Percentiles rank a stretch among this genome's conserved stretches.
Conservation (phyloP, 2,888 invertebrate species). For the Pterostichus madidus region DNA sequence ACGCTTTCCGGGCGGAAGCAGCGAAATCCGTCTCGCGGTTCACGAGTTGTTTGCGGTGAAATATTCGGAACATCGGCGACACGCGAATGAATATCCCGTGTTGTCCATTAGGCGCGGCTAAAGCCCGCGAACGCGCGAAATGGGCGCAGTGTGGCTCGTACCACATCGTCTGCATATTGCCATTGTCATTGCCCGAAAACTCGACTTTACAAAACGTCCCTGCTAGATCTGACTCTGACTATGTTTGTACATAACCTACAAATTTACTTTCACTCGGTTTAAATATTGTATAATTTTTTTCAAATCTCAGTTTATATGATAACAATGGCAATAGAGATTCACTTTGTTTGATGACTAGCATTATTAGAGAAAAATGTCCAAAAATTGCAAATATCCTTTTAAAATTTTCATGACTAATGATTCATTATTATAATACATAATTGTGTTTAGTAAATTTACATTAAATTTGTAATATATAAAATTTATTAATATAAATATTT, state of each 20-base stretch:
- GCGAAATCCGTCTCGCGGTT: constrained; percentile 36
- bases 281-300: neutral
- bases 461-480: no score
- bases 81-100: constrained; percentile 22
- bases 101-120: constrained; percentile 50
- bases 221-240: neutral
- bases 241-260: no score
- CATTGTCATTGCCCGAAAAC: constrained; percentile 14
- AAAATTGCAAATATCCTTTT: no score
- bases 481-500: no score
- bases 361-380: no score
- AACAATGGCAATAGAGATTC: no score
- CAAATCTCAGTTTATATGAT: no score
- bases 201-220: neutral
- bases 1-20: neutral
- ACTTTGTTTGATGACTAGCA: no score
- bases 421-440: no score
- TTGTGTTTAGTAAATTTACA: no score
- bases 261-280: neutral
- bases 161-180: constrained; percentile 43
- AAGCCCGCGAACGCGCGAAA: constrained; percentile 31
- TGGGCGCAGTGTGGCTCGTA: constrained; percentile 15
- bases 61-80: constrained; percentile 55
- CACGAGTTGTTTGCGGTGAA: constrained; percentile 41
- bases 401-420: no score